Percentiles rank a stretch among this genome's conserved stretches.
These are phyloP conservation scores for Pogonocichla stellata DNA, from an alignment of 2,113 vertebrate species.

Conservation along the genomic window DNA sequence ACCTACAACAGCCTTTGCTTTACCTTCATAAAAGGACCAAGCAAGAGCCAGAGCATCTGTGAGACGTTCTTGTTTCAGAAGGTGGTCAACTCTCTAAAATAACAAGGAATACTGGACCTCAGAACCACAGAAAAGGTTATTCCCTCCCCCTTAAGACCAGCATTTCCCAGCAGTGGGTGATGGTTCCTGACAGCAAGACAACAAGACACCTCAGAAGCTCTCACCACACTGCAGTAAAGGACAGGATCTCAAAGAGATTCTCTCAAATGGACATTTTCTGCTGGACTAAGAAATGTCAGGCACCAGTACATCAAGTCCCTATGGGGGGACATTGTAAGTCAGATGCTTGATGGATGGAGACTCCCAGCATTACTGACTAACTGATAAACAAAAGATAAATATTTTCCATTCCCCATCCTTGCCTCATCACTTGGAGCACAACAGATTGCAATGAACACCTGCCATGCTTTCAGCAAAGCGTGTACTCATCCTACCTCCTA, in stretches of 20 bases:
- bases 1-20: slow-evolving; percentile 96
- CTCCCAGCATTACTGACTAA: background rate
- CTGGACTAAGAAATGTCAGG: background rate
- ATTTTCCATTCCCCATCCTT: background rate
- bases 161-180: background rate
- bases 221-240: background rate
- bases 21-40: slow-evolving; percentile 97
- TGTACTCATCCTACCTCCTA: background rate
- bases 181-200: background rate
- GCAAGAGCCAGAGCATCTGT: slow-evolving; percentile 91
- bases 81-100: slow-evolving; percentile 88
- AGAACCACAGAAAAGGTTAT: background rate
- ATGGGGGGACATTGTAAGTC: background rate
- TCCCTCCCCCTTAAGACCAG: background rate
- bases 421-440: background rate
- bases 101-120: background rate
- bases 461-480: background rate
- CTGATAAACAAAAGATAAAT: background rate
- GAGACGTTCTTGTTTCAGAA: slow-evolving; percentile 91
- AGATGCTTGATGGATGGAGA: background rate
- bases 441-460: background rate
- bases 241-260: background rate
- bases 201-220: background rate
- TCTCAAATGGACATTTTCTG: background rate
- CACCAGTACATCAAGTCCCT: background rate